phyloP scores from a whole-genome alignment of 1,140 invertebrate species.

The Samia ricini region DNA sequence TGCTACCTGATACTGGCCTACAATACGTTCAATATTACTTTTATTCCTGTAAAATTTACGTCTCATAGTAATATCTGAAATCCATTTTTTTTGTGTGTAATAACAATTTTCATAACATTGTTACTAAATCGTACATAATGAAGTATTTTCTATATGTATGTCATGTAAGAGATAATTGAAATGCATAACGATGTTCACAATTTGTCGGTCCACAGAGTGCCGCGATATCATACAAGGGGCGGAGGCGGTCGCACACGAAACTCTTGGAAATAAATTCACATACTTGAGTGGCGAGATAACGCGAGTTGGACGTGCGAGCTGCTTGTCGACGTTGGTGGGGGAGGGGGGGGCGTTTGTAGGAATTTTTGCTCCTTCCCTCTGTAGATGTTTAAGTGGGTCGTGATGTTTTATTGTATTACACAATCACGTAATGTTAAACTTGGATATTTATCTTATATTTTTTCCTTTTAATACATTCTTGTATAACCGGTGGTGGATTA shows the following conservation, averaged over 20 bases:
- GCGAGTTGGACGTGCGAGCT: neutral
- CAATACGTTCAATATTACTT: too few relatives aligned
- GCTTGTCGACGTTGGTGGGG: neutral
- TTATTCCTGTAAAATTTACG: too few relatives aligned
- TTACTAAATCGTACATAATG: too few relatives aligned
- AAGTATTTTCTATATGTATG: too few relatives aligned
- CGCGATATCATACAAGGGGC: neutral
- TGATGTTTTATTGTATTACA: constrained; percentile 6
- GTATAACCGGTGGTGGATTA: neutral
- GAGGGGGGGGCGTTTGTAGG: too few relatives aligned
- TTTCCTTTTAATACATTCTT: neutral
- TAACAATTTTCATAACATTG: too few relatives aligned
- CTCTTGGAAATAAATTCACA: constrained; percentile 19
- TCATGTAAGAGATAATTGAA: constrained; percentile 23
- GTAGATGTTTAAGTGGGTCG: neutral
- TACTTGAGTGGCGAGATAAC: constrained; percentile 15
- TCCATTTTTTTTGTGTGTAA: too few relatives aligned
- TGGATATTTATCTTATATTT: neutral
- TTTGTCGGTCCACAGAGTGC: constrained; percentile 11
- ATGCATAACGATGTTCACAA: constrained; percentile 18
- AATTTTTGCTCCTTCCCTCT: neutral
- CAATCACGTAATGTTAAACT: neutral
- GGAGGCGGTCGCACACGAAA: constrained; percentile 12
- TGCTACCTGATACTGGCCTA: too few relatives aligned
- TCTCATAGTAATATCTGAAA: too few relatives aligned